Base-by-base conservation (phyloP, 1,140 invertebrate genomes). In the Stegodyphus mimosarum region DNA sequence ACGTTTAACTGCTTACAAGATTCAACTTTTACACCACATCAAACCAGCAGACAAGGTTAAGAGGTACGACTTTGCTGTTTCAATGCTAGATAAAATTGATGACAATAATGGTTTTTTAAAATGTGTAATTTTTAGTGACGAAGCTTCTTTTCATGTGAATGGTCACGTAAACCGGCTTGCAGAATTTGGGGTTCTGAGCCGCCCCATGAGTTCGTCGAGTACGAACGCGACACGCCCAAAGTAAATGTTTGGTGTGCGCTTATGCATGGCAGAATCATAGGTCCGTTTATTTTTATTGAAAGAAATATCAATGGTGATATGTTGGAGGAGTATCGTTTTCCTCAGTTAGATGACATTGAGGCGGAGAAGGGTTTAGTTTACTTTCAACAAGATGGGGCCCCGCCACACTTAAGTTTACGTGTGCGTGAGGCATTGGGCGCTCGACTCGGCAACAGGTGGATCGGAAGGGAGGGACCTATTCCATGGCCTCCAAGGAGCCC, bases 401-500 rank as follows among this genome's bases (percentile, higher is more conserved):
- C 70, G 7, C 70, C 70, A 51, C 70, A 72, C 13, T 72, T 49
- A 6, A 51, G 33, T 51, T 49, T 49, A 11, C 33, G 7, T 72
- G 70, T 72, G 33, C 70, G 18, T 72, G 70, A 72, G 70, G 33
- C 50, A 49, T 17, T 72, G 17, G 70, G 48, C 7, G 50, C 48
- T 49, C 33, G 33, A 49, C 50, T 72, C 70, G 33, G 33, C 50
- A 48, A 72, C 33, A 48, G 52, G n/a, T 75, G 73, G 53, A 75
- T 75, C 15, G 52, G 53, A n/a, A 75, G 55, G 49, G 80, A 72
- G 4, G 33, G 64, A 15, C 66, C 52, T 15, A 77, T 83, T 53
- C 60, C 72, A 49, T 88, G 87, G 88, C 85, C 87, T n/a, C 83
- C 88, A 63, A 52, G 66, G 18, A 83, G 77, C 33, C 87, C 88